These are phyloP conservation scores for Drosophila virilis DNA, from an alignment of 1,140 invertebrate genomes.

Conservation along the genomic window DNA sequence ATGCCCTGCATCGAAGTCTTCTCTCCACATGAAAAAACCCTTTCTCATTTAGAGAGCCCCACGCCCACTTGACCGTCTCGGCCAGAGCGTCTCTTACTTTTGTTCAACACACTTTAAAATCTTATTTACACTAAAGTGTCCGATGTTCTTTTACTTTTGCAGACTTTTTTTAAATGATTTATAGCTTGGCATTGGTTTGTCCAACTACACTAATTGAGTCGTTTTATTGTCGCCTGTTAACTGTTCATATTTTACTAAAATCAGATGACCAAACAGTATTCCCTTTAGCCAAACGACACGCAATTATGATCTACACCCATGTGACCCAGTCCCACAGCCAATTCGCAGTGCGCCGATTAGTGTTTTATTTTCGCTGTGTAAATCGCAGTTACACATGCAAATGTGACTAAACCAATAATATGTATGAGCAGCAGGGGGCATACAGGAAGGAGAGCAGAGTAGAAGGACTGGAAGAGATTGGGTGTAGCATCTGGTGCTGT, in stretches of 20 bases:
- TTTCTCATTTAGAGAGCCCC: too few relatives aligned
- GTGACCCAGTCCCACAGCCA: slow-evolving; percentile 28
- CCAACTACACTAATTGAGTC: slow-evolving; percentile 13
- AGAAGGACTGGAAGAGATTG: slow-evolving; percentile 1
- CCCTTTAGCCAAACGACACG: slow-evolving; percentile 17
- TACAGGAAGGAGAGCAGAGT: background rate
- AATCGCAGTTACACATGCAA: slow-evolving; percentile 80
- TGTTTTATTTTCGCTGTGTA: slow-evolving; percentile 73
- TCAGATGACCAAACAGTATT: slow-evolving; percentile 25
- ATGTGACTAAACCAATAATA: slow-evolving; percentile 82
- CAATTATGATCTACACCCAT: slow-evolving; percentile 46
- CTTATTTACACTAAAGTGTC: too few relatives aligned
- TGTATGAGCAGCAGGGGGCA: slow-evolving; percentile 30
- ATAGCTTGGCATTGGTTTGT: background rate
- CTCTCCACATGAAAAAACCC: too few relatives aligned
- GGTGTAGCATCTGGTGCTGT: slow-evolving; percentile 19
- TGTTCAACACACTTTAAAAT: too few relatives aligned
- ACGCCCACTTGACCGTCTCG: too few relatives aligned
- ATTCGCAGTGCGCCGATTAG: slow-evolving; percentile 49
- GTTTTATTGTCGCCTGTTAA: slow-evolving; percentile 28
- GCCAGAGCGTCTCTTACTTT: too few relatives aligned
- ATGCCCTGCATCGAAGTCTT: too few relatives aligned
- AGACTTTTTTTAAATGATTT: slow-evolving; percentile 4
- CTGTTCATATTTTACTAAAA: slow-evolving; percentile 38
- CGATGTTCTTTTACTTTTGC: too few relatives aligned